Evolutionary conservation across 1,140 invertebrate genomes (phyloP), one percentile per base, ranked within the genome.

Genomic region (Cotesia typhae): DNA sequence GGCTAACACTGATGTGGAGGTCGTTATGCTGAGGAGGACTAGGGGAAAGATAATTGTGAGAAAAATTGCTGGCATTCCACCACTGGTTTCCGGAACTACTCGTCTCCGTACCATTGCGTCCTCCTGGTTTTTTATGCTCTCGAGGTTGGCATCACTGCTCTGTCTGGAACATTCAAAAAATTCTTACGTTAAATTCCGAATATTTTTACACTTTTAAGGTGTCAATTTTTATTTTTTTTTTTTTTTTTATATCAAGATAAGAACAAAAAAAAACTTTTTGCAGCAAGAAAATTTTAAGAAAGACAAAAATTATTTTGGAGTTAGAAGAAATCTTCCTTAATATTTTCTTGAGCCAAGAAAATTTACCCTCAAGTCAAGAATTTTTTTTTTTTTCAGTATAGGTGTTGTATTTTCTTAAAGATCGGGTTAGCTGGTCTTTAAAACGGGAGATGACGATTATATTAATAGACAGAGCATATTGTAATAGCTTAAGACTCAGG

Each of bases 141-240:
- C 67, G 41, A 47, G 6, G 52, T 77, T 72, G 75, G 78, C 84
- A 86, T 86, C 74, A 80, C 82, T 76, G 70, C 79, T 47, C 41
- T 64, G 71, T 76, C 84, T 86, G 80, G 0, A 85, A 85, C 78
- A 78, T 7, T 9, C 5, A 47, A 70, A 64, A 52, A 55, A 53
- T 61, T 35, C 38, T 67, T 17, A 53, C 37, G 55, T 77, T 52
- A 65, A 65, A 76, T 51, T 55, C 4, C 55, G n/a, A 12, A 12
- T 12, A 14, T 20, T 55, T 55, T n/a, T 55, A 5, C 17, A 6
- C 12, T 55, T n/a, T n/a, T n/a, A 12, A 20, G 53, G 12, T 55
- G 53, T 14, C 5, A 47, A 47, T 47, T 6, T 47, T 47, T 7
- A 10, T 47, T 47, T 0, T 28, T 28, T 28, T 28, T 28, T 28